Evolutionary conservation across 2,797 vertebrate genomes (phyloP).

Genomic region (Pipistrellus pipistrellus): DNA sequence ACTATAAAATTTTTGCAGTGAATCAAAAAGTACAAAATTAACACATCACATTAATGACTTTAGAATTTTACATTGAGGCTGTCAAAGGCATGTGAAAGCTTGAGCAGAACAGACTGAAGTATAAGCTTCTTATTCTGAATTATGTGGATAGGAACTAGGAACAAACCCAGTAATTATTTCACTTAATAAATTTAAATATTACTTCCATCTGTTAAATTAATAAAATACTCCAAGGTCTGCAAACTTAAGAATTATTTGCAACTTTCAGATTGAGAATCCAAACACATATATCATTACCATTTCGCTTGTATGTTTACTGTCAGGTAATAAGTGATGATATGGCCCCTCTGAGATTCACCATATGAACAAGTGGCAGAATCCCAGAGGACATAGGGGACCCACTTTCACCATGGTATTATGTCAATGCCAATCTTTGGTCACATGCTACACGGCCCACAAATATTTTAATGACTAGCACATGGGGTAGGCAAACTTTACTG

Average conservation of each 20-base stretch:
- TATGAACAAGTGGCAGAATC: conserved; percentile 14
- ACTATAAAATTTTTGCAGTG: conserved; percentile 79
- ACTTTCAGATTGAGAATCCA: conserved; percentile 47
- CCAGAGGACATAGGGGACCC: neutral
- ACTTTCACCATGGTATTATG: neutral
- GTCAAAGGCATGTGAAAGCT: conserved; percentile 78
- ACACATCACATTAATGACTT: conserved; percentile 83
- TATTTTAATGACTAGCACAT: neutral
- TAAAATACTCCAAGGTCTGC: conserved; percentile 65
- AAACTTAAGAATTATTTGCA: conserved; percentile 58
- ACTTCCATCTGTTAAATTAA: conserved; percentile 71
- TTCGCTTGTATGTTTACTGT: neutral
- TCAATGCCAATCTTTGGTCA: neutral
- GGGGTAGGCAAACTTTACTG: neutral
- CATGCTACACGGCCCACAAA: neutral
- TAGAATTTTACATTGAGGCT: conserved; percentile 77
- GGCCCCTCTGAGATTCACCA: neutral
- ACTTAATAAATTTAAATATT: conserved; percentile 78
- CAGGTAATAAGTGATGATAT: neutral
- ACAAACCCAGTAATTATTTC: conserved; percentile 70
- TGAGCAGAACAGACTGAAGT: conserved; percentile 57
- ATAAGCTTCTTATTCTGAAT: conserved; percentile 45
- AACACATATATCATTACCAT: neutral
- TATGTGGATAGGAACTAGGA: conserved; percentile 52
- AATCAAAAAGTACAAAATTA: conserved; percentile 85